Evolutionary conservation across 64 coral and sea anemone genomes (phyloP).

Genomic region (Montipora foliosa): DNA sequence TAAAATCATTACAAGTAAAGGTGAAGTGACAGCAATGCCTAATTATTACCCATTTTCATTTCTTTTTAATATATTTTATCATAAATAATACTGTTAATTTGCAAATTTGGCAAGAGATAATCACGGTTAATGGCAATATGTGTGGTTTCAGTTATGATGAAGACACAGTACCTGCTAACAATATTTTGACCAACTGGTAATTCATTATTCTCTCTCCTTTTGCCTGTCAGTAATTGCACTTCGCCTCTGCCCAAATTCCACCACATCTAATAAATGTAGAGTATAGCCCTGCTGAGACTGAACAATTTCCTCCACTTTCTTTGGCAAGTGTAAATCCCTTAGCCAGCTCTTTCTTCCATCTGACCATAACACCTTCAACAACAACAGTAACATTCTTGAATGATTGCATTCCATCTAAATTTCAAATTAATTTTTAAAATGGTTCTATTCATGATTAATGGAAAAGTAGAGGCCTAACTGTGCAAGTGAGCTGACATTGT

Average conservation of each 20-base stretch:
- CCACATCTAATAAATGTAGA: background rate
- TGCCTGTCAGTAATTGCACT: background rate
- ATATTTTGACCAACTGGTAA: background rate
- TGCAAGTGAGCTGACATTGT: background rate
- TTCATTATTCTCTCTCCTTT: background rate
- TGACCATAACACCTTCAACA: slow-evolving; percentile 3
- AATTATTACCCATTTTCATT: no score
- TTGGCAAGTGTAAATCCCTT: slow-evolving; percentile 17
- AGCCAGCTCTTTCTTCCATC: slow-evolving; percentile 51
- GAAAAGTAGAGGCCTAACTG: background rate
- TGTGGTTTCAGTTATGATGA: no score
- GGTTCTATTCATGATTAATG: background rate
- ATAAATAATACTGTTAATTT: no score
- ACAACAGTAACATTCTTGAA: background rate
- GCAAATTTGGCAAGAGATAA: no score
- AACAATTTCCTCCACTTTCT: background rate
- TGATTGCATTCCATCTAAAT: background rate
- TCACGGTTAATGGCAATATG: no score
- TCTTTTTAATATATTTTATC: no score
- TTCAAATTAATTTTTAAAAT: background rate
- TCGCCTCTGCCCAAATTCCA: slow-evolving; percentile 46
- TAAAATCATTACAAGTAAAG: no score
- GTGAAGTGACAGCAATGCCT: no score
- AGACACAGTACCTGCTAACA: no score
- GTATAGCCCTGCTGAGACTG: background rate